Percentiles rank a stretch among this genome's conserved stretches.
These are phyloP conservation scores for Bradynema listronoti DNA, from an alignment of 1,140 invertebrate species.

Conservation along the genomic window DNA sequence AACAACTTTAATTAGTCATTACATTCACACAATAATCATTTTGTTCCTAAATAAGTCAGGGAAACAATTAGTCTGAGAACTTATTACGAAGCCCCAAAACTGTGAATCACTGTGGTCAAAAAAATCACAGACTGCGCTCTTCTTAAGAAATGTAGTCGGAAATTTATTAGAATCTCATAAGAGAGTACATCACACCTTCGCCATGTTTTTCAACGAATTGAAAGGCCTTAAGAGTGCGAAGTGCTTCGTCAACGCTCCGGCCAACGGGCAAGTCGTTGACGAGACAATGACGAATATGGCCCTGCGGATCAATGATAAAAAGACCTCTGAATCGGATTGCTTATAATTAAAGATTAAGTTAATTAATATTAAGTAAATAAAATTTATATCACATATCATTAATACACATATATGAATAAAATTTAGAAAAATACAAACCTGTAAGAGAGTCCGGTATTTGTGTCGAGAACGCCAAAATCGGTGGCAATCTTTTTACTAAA, in stretches of 20 bases:
- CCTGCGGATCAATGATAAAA: conserved; percentile 69
- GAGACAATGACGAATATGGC: conserved; percentile 60
- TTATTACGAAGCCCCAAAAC: too few relatives aligned
- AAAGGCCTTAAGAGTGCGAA: conserved; percentile 81
- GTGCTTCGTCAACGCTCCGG: conserved; percentile 79
- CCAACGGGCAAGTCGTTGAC: conserved; percentile 79
- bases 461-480: conserved; percentile 79
- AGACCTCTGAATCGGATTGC: conserved; percentile 60
- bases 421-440: conserved; percentile 67
- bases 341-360: too few relatives aligned
- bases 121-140: too few relatives aligned
- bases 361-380: too few relatives aligned
- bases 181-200: conserved; percentile 63
- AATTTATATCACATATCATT: too few relatives aligned
- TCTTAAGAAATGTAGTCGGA: too few relatives aligned
- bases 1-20: too few relatives aligned
- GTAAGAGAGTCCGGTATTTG: conserved; percentile 75
- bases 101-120: too few relatives aligned
- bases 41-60: not conserved
- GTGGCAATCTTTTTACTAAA: conserved; percentile 78
- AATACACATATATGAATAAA: too few relatives aligned
- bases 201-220: conserved; percentile 86
- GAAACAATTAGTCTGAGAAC: too few relatives aligned
- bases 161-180: too few relatives aligned
- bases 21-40: conserved; percentile 5